Evolutionary conservation across 2,113 vertebrate species (phyloP), one percentile per base, ranked within the genome.

Genomic region (Heteronetta atricapilla): DNA sequence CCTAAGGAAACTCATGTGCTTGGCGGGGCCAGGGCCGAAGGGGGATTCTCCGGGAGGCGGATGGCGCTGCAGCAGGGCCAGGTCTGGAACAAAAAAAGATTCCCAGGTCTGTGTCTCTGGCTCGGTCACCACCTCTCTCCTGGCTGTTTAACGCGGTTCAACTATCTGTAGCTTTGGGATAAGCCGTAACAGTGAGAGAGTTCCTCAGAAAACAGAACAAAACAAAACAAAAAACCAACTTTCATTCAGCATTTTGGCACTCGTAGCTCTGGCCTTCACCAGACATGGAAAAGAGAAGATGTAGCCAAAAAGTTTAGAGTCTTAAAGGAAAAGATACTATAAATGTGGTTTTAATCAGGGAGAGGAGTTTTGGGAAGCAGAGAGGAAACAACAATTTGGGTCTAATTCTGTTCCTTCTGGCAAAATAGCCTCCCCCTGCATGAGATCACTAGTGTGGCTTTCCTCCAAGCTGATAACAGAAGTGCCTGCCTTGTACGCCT

Each of bases 401-500:
- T 84, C 36, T 88, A 66, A 82, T 82, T 81, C 86, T 90, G 26
- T 55, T 95, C 31, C 48, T 95, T 88, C 92, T 96, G 92, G 80
- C 80, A 86, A 92, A 93, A 86, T 58, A 87, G 18, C 26, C 10
- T 12, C 15, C 7, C 42, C 20, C 18, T 0, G 3, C 46, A 66
- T 96, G 93, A 96, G 83, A 75, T 96, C 86, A 94, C 86, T 82
- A 38, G 21, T 5, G 33, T 76, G 84, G 91, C 84, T 92, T 82
- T 68, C 86, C 62, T 95, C 89, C 96, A 94, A 36, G 91, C 77
- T 79, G 96, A 94, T 94, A 96, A 77, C 77, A 87, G 62, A 82
- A 92, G 53, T 80, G 68, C 40, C 55, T 93, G 90, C 90, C 82
- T 88, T 10, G 2, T 69, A 69, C 0, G 7, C 69, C 26, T 84